Percentiles rank a stretch among this genome's conserved stretches.
phyloP scores from a whole-genome alignment of 2,888 invertebrate genomes.

The Allygus modestus region DNA sequence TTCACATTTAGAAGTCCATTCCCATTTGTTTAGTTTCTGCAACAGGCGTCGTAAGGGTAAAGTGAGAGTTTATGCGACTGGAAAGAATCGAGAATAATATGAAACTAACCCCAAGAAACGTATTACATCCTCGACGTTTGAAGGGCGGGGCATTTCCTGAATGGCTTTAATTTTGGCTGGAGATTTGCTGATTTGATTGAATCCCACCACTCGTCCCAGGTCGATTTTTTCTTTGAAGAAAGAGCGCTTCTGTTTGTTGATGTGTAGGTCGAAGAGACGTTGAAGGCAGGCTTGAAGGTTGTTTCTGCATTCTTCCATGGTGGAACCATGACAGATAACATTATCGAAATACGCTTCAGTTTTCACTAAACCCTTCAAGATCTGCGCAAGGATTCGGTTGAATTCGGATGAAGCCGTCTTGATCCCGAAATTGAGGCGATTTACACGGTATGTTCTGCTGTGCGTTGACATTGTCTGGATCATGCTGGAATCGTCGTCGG shows the following conservation, averaged over 20 bases:
- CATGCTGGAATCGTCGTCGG: slow-evolving; percentile 52
- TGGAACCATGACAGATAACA: slow-evolving; percentile 67
- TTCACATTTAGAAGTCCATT: slow-evolving; percentile 67
- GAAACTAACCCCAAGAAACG: slow-evolving; percentile 65
- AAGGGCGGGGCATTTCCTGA: slow-evolving; percentile 44
- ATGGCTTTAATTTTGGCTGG: not conserved
- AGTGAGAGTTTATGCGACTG: slow-evolving; percentile 62
- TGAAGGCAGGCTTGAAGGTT: slow-evolving; percentile 61
- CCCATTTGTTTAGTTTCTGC: slow-evolving; percentile 60
- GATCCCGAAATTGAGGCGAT: slow-evolving; percentile 50
- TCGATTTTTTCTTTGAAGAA: slow-evolving; percentile 28
- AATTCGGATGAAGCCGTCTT: slow-evolving; percentile 65
- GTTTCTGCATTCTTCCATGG: slow-evolving; percentile 65
- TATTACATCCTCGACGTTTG: slow-evolving; percentile 51
- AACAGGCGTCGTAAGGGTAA: slow-evolving; percentile 66
- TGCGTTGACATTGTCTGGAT: slow-evolving; percentile 59
- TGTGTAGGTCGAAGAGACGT: slow-evolving; percentile 61
- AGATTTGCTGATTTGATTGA: slow-evolving; percentile 54
- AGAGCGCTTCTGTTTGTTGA: slow-evolving; percentile 53
- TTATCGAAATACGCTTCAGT: slow-evolving; percentile 67
- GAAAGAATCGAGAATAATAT: slow-evolving; percentile 67
- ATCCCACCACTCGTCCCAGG: slow-evolving; percentile 60
- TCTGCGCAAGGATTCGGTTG: slow-evolving; percentile 62
- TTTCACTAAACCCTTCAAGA: slow-evolving; percentile 59
- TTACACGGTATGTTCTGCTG: slow-evolving; percentile 21